phyloP scores from a whole-genome alignment of 1,140 invertebrate species.

The Cotesia chilonis region DNA sequence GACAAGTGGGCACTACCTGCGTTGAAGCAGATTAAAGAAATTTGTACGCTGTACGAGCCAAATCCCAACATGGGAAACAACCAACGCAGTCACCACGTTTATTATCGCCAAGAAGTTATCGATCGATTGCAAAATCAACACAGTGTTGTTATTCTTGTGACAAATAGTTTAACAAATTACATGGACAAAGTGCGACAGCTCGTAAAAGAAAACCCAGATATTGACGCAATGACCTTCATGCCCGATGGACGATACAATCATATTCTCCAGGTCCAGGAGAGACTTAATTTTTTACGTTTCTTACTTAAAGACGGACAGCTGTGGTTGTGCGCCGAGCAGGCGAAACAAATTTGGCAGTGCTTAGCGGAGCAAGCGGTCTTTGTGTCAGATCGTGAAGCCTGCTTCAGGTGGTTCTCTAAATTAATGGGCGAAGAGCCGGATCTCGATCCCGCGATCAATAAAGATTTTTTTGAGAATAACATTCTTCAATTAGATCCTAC shows the following conservation, averaged over 20 bases:
- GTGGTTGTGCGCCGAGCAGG: conserved; percentile 95
- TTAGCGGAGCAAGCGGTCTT: conserved; percentile 93
- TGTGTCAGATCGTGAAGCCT: conserved; percentile 90
- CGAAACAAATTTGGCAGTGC: conserved; percentile 97
- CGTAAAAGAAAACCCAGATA: conserved; percentile 76
- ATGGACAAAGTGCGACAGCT: conserved; percentile 85
- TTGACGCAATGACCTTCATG: conserved; percentile 83
- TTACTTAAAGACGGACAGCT: conserved; percentile 92
- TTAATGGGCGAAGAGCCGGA: conserved; percentile 97
- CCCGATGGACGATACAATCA: conserved; percentile 93
- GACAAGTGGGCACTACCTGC: conserved; percentile 94
- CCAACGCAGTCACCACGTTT: conserved; percentile 72
- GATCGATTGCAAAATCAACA: conserved; percentile 91
- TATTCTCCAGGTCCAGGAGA: conserved; percentile 90
- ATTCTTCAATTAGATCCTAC: conserved; percentile 91
- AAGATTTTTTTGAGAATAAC: conserved; percentile 96
- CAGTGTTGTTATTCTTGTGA: conserved; percentile 91
- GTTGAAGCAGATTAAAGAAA: conserved; percentile 94
- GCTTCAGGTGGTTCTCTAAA: conserved; percentile 99
- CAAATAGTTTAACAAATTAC: conserved; percentile 90
- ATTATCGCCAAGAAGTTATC: conserved; percentile 83
- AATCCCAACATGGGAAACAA: conserved; percentile 74
- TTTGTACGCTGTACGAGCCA: conserved; percentile 92
- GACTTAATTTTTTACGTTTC: conserved; percentile 93
- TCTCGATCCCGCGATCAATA: conserved; percentile 94